These are phyloP conservation scores for Amphimedon queenslandica DNA, from an alignment of 37 sponge, comb jelly and placozoan genomes.

Conservation along the genomic window DNA sequence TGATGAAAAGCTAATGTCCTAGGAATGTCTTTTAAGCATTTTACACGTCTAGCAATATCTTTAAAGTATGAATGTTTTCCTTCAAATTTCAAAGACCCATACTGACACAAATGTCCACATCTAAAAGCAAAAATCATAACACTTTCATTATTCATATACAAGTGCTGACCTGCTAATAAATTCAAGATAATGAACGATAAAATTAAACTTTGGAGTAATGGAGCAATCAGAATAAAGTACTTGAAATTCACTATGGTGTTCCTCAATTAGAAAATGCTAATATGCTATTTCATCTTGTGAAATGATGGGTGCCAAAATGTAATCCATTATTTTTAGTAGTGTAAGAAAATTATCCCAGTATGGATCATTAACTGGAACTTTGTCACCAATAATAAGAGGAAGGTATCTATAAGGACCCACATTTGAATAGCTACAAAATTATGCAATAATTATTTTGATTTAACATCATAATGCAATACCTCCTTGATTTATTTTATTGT, in stretches of 20 bases:
- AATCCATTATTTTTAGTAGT: slow-evolving; percentile 36
- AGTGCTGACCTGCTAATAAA: slow-evolving; percentile 38
- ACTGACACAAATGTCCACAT: slow-evolving; percentile 43
- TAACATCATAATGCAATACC: slow-evolving; percentile 10
- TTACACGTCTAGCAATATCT: slow-evolving; percentile 17
- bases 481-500: slow-evolving; percentile 21
- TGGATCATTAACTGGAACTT: slow-evolving; percentile 27
- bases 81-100: slow-evolving; percentile 67
- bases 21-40: slow-evolving; percentile 38
- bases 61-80: slow-evolving; percentile 57
- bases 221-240: slow-evolving; percentile 28
- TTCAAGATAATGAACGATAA: slow-evolving; percentile 47
- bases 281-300: slow-evolving; percentile 5
- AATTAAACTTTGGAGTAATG: slow-evolving; percentile 54
- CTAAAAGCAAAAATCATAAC: slow-evolving; percentile 13
- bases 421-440: slow-evolving; percentile 39
- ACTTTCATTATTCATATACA: background rate
- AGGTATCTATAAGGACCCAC: slow-evolving; percentile 55
- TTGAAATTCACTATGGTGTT: slow-evolving; percentile 28
- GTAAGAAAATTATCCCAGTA: slow-evolving; percentile 52
- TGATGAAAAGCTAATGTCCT: slow-evolving; percentile 52
- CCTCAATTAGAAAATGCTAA: slow-evolving; percentile 10
- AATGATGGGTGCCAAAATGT: slow-evolving; percentile 36
- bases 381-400: slow-evolving; percentile 57
- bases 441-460: background rate